Percentiles rank a stretch among this genome's conserved stretches.
These are phyloP conservation scores for Ephydatia muelleri DNA, from an alignment of 37 sponge, comb jelly and placozoan species.

Conservation along the genomic window DNA sequence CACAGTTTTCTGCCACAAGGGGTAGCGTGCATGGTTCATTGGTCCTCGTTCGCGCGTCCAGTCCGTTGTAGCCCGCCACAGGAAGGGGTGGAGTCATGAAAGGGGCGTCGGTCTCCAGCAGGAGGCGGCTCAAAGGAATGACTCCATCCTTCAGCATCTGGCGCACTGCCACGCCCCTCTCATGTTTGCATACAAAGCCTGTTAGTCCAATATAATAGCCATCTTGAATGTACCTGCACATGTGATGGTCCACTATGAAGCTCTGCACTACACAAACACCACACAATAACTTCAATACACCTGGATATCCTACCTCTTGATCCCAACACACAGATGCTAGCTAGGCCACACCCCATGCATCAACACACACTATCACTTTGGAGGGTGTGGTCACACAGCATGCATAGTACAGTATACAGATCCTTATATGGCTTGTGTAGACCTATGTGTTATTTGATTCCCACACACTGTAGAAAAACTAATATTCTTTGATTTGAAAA, in stretches of 20 bases:
- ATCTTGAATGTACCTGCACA: neutral
- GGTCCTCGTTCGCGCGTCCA: neutral
- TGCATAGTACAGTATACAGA: too few species aligned
- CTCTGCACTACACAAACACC: too few species aligned
- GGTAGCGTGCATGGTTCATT: slow-evolving; percentile 22
- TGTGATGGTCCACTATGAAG: neutral
- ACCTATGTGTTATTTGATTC: too few species aligned
- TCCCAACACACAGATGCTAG: too few species aligned
- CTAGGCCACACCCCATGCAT: too few species aligned
- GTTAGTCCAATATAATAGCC: slow-evolving; percentile 19
- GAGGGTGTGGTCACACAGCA: too few species aligned
- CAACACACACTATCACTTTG: too few species aligned
- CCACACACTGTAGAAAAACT: too few species aligned
- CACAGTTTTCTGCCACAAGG: slow-evolving; percentile 4
- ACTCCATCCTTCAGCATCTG: neutral
- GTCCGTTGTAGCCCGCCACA: neutral
- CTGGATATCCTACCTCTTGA: too few species aligned
- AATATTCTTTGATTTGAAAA: too few species aligned
- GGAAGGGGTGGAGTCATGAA: slow-evolving; percentile 24
- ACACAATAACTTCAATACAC: too few species aligned
- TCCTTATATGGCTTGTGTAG: too few species aligned
- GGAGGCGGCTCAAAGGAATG: slow-evolving; percentile 9
- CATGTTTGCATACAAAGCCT: slow-evolving; percentile 19
- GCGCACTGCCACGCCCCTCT: neutral
- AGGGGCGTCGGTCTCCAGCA: slow-evolving; percentile 15